Percentiles rank a stretch among this genome's conserved stretches.
phyloP scores from a whole-genome alignment of 2,113 vertebrate genomes.

The Cisticola juncidis region DNA sequence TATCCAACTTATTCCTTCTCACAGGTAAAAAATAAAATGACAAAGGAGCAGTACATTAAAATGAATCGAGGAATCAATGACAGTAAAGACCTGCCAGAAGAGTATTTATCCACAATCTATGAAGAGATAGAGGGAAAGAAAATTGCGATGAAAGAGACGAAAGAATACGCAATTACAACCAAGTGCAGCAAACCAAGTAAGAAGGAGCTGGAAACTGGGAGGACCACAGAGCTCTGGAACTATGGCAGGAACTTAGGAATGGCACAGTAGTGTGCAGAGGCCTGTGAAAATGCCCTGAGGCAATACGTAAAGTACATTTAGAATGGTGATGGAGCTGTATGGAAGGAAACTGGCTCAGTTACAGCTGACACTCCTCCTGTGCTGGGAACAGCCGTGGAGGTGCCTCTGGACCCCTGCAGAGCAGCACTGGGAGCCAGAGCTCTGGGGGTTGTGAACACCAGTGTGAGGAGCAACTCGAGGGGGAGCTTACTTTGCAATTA shows the following conservation, averaged over 20 bases:
- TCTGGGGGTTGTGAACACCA: background rate
- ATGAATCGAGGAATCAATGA: slow-evolving; percentile 99
- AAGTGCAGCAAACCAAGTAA: slow-evolving; percentile 95
- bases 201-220: slow-evolving; percentile 25
- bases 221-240: background rate
- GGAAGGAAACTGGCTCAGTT: background rate
- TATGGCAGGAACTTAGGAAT: background rate
- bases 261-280: background rate
- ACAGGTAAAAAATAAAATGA: slow-evolving; percentile 99
- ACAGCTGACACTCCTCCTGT: background rate
- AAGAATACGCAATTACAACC: slow-evolving; percentile 89
- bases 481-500: background rate
- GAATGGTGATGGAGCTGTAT: background rate
- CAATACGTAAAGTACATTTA: background rate
- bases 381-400: background rate
- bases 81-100: slow-evolving; percentile 95
- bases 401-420: background rate
- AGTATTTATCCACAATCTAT: slow-evolving; percentile 94
- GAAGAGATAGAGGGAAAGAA: slow-evolving; percentile 98
- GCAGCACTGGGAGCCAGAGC: background rate
- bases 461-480: background rate
- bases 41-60: slow-evolving; percentile 98
- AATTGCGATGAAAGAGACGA: slow-evolving; percentile 96
- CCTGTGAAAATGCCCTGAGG: background rate
- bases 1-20: background rate